These are phyloP conservation scores for Cassiopea xamachana DNA, from an alignment of 30 jellyfish, hydroid and myxozoan species.

Conservation along the genomic window DNA sequence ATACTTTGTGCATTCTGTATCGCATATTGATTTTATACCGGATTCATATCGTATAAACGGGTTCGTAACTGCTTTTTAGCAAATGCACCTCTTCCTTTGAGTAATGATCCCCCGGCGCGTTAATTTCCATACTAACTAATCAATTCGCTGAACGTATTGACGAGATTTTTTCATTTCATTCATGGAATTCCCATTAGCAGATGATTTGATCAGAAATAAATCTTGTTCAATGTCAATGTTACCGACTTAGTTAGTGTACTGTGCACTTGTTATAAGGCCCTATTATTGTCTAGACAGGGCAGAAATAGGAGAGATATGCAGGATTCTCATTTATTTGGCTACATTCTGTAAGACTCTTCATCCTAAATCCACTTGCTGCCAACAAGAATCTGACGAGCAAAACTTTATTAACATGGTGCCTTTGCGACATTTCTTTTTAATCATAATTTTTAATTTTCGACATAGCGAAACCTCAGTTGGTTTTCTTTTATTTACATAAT, in stretches of 20 bases:
- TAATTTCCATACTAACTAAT: background rate
- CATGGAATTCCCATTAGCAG: background rate
- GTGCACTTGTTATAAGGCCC: background rate
- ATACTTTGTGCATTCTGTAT: no score
- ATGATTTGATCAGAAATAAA: background rate
- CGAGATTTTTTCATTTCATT: background rate
- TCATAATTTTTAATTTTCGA: background rate
- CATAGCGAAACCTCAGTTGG: background rate
- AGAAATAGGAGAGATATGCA: background rate
- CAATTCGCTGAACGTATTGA: background rate
- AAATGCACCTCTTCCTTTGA: no score
- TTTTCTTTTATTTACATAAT: background rate
- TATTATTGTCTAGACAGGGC: background rate
- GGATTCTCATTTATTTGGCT: background rate
- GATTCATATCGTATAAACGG: no score
- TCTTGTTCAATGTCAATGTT: background rate
- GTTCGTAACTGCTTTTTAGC: no score
- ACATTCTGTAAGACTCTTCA: background rate
- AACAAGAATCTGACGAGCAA: background rate
- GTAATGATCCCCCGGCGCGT: background rate
- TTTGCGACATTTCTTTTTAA: background rate
- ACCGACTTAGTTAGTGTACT: background rate
- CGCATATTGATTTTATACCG: no score
- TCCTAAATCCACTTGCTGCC: background rate
- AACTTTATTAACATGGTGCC: background rate